Base-by-base conservation (phyloP, 2,888 invertebrate species). In the Mesorhabditis belari region DNA sequence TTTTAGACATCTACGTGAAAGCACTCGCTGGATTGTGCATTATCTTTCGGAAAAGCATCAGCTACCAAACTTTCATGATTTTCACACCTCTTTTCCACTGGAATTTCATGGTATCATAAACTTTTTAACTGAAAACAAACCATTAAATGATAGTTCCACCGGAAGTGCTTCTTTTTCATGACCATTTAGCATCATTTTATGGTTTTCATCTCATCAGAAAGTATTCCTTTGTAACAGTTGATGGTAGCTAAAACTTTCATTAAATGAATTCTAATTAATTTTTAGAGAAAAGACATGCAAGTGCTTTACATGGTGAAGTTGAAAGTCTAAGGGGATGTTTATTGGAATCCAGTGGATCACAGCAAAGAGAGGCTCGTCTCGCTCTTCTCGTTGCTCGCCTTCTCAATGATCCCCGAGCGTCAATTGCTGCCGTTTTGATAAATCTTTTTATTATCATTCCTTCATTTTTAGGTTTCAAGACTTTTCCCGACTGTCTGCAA, bases 401-500 rank as follows among this genome's bases (percentile, higher is more conserved):
- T 17, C 62, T 70, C 17, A 63, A 68, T 57, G 66, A 68, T 49
- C 64, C 63, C 23, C 65, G 61, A 28, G 63, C 70, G 6, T 57
- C 65, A 23, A 66, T 70, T n/a, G 66, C 64, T 54, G 57, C 68
- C 24, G 70, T 68, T 35, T 25, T 49, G 52, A 17, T 17, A 55
- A 55, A 27, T 27, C 6, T 9, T 25, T 9, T 17, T 55, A 9
- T 4, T 52, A 55, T 4, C 12, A 27, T 2, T 3, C n/a, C n/a
- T n/a, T 24, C 25, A 3, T 19, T 59, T 35, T 28, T 35, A 69
- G 69, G 66, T 64, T 4, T 66, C 69, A 55, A 60, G 64, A 27
- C 62, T 73, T 1, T 68, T 73, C 61, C 64, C 69, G 4, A 66
- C 66, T 0, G 65, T 71, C 2, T 65, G 68, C 12, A 55, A 66